These are phyloP conservation scores for Eleutherodactylus coqui DNA, from an alignment of 2,797 vertebrate genomes.

Conservation along the genomic window DNA sequence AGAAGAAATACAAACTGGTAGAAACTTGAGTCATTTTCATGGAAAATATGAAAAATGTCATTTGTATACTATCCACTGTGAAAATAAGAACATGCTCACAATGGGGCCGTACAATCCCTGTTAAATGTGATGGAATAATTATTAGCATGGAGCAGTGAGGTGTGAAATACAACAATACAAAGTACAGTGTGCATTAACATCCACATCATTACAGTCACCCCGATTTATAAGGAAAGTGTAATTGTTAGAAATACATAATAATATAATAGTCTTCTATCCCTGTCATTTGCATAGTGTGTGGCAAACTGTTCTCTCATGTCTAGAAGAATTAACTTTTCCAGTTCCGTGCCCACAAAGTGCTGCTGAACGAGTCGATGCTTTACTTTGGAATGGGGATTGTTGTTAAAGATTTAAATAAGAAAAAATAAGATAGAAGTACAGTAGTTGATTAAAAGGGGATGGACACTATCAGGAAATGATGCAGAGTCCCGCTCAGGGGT, in stretches of 20 bases:
- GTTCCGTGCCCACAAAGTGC: not conserved
- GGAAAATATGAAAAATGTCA: constrained; percentile 50
- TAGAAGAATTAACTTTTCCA: constrained; percentile 31
- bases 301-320: constrained; percentile 15
- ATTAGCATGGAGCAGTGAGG: constrained; percentile 27
- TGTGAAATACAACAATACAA: constrained; percentile 43
- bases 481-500: no score
- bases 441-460: not conserved
- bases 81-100: constrained; percentile 40
- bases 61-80: constrained; percentile 34
- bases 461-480: not conserved
- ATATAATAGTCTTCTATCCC: constrained; percentile 31
- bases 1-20: constrained; percentile 25
- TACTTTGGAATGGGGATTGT: not conserved
- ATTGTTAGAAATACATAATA: constrained; percentile 44
- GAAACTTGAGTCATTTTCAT: constrained; percentile 42
- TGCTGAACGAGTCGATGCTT: not conserved
- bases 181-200: constrained; percentile 46
- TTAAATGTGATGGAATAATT: constrained; percentile 54
- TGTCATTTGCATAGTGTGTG: constrained; percentile 32
- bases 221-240: constrained; percentile 31
- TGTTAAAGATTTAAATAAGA: not conserved
- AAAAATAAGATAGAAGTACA: not conserved
- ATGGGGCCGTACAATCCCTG: constrained; percentile 34
- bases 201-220: constrained; percentile 43